Evolutionary conservation across 2,113 vertebrate species (phyloP), one percentile per base, ranked within the genome.

Genomic region (Eira barbara): DNA sequence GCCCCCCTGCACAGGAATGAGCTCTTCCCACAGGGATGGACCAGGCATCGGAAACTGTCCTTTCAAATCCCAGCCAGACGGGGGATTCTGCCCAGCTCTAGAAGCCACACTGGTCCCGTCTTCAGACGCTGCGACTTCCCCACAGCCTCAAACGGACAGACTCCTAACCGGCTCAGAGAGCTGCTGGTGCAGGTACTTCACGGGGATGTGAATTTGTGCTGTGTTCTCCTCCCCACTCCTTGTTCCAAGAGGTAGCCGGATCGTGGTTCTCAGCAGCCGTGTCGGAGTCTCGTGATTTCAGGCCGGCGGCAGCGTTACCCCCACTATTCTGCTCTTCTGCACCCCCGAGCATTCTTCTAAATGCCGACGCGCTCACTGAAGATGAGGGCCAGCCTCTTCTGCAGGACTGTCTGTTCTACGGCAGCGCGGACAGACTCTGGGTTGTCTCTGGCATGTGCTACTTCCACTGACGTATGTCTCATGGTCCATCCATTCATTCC

Each of bases 11-110:
- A 4, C 18, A 18, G 18, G 15, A 23, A n/a, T 14, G 69, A 31
- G 14, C 34, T 73, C 55, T 20, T 29, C 47, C 10, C 2, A 9
- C 1, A 45, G 21, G 27, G 42, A 14, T 0, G 3, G 25, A 3
- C 15, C 17, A n/a, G 27, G 12, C 6, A 4, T 18, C 59, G 7
- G 0, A 29, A 12, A 23, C 3, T 6, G 34, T 29, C 39, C 31
- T 17, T 29, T 6, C 11, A 27, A 25, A 29, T 9, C 10, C 18
- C 4, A 6, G 14, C n/a, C 0, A 14, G 10, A 2, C 47, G 36
- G 17, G 12, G 21, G 59, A 7, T 29, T 2, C 2, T 4, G 2
- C 12, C 67, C 0, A 0, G 17, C 47, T 69, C 31, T 7, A 4
- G 49, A 80, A 57, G 23, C 39, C 5, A 29, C 6, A 6, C 36